These are phyloP conservation scores for Cichladusa arquata DNA, from an alignment of 2,113 vertebrate species.

Conservation along the genomic window DNA sequence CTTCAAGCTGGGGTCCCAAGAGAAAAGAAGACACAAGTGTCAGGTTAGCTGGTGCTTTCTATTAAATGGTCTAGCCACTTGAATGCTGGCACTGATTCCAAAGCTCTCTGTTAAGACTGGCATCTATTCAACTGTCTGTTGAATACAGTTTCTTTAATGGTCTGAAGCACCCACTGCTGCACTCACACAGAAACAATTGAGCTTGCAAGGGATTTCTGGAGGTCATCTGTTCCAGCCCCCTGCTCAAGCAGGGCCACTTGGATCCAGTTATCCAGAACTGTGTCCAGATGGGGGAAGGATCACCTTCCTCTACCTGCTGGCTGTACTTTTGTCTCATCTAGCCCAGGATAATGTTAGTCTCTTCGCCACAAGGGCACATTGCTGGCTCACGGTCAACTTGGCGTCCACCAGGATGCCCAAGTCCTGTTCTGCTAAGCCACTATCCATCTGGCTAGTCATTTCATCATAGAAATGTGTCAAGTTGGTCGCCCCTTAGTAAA, in stretches of 20 bases:
- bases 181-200: not conserved
- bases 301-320: not conserved
- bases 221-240: not conserved
- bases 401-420: not conserved
- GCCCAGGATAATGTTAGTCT: not conserved
- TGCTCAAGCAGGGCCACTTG: not conserved
- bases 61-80: not conserved
- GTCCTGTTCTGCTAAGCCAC: not conserved
- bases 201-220: not conserved
- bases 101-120: not conserved
- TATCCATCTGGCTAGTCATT: not conserved
- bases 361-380: not conserved
- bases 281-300: not conserved
- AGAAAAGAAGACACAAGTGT: not conserved
- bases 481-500: not conserved
- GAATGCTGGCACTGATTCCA: not conserved
- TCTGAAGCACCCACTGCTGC: not conserved
- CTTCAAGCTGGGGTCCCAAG: not conserved
- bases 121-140: not conserved
- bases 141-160: not conserved
- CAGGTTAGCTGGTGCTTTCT: not conserved
- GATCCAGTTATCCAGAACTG: not conserved
- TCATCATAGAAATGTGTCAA: not conserved
- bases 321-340: not conserved
- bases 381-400: not conserved